phyloP scores from a whole-genome alignment of 2,888 invertebrate species.

The Ypsolopha scabrella region DNA sequence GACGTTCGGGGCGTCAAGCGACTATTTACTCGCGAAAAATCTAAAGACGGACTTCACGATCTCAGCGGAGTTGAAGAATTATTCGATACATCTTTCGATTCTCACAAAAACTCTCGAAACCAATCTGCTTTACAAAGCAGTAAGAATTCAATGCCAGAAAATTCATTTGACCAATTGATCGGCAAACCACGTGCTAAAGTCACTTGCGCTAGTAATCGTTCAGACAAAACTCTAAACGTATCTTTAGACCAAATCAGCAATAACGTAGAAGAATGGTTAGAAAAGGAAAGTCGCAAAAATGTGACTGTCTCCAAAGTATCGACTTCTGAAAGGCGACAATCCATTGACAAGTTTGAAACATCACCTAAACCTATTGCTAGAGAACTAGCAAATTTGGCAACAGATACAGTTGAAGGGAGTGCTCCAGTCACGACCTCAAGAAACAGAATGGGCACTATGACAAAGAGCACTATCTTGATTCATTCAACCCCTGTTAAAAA shows the following conservation, averaged over 20 bases:
- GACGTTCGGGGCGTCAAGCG: slow-evolving; percentile 39
- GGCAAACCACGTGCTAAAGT: slow-evolving; percentile 32
- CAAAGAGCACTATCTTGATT: slow-evolving; percentile 18
- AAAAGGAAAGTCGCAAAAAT: slow-evolving; percentile 27
- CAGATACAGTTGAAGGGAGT: slow-evolving; percentile 31
- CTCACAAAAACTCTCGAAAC: slow-evolving; percentile 13
- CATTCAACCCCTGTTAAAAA: slow-evolving; percentile 54
- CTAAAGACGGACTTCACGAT: slow-evolving; percentile 20
- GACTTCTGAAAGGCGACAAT: not conserved
- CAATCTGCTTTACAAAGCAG: slow-evolving; percentile 1
- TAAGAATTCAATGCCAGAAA: slow-evolving; percentile 15
- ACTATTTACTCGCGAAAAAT: slow-evolving; percentile 23
- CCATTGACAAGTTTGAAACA: slow-evolving; percentile 1
- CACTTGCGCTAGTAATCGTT: slow-evolving; percentile 30
- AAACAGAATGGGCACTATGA: slow-evolving; percentile 18
- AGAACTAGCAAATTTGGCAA: slow-evolving; percentile 31
- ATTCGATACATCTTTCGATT: slow-evolving; percentile 25
- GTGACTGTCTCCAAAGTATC: slow-evolving; percentile 13
- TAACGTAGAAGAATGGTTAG: slow-evolving; percentile 39
- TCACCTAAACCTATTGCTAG: slow-evolving; percentile 15
- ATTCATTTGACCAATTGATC: slow-evolving; percentile 32
- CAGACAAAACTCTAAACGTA: slow-evolving; percentile 24
- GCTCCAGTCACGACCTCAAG: slow-evolving; percentile 21
- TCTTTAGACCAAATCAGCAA: slow-evolving; percentile 25
- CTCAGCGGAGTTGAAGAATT: slow-evolving; percentile 48